A percentile compares a stretch with the other conserved stretches of the same genome.
Evolutionary conservation across 2,888 invertebrate species (phyloP).

Genomic region (Harpagoxenus sublaevis): DNA sequence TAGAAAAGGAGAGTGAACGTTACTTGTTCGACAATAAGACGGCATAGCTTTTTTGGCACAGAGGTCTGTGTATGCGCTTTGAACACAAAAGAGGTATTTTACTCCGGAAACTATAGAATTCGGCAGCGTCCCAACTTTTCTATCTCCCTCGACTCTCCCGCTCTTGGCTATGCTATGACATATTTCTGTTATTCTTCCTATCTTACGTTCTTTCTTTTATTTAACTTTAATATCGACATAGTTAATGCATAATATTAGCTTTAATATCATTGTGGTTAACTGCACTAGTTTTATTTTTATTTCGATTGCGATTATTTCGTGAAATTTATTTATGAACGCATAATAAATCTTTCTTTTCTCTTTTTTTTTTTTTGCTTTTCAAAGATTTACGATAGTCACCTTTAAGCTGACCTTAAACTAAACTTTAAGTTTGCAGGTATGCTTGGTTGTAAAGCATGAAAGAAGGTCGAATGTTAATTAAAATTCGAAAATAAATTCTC

Average conservation of each 20-base stretch:
- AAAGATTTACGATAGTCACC: neutral
- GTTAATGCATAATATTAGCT: too few relatives aligned
- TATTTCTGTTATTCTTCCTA: neutral
- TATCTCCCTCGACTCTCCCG: neutral
- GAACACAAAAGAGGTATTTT: conserved; percentile 20
- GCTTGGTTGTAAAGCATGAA: neutral
- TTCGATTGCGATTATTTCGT: too few relatives aligned
- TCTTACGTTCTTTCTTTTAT: neutral
- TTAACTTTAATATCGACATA: neutral
- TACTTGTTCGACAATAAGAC: conserved; percentile 20
- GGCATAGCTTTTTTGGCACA: conserved; percentile 32
- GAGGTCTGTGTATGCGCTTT: neutral
- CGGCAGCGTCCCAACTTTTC: neutral
- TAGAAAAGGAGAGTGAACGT: neutral
- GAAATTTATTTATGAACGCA: neutral
- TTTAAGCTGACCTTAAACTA: neutral
- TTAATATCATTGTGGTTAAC: neutral
- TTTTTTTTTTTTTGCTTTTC: neutral
- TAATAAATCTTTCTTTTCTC: neutral
- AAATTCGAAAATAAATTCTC: neutral
- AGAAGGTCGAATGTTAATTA: neutral
- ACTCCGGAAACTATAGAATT: neutral
- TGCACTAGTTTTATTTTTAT: neutral
- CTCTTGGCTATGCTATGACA: neutral
- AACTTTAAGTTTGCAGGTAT: neutral